Percentiles rank a stretch among this genome's conserved stretches.
Conservation (phyloP, 2,797 vertebrate genomes). For the Molossus molossus region DNA sequence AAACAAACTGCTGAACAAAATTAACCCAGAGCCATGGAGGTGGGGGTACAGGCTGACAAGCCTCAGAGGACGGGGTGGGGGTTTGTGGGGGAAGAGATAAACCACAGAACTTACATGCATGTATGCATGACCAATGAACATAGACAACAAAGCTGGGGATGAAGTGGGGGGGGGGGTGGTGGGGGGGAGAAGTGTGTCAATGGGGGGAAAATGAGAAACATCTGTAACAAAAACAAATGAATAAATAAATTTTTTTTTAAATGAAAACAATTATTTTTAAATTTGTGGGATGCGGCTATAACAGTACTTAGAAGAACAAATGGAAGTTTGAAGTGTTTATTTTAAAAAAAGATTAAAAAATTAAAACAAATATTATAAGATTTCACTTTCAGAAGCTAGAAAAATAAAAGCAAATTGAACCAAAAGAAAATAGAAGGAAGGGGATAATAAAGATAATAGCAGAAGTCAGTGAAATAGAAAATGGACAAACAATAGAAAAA, state of each 20-base stretch:
- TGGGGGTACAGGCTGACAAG: too few species aligned
- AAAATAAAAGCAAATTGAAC: background rate
- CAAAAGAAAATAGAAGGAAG: background rate
- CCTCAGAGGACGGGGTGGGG: too few species aligned
- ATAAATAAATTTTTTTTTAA: background rate
- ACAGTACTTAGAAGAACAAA: background rate
- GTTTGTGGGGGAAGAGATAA: too few species aligned
- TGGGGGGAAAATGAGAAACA: too few species aligned
- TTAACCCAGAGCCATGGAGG: too few species aligned
- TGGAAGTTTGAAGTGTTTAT: background rate
- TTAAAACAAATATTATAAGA: slow-evolving; percentile 18
- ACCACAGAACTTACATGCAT: too few species aligned
- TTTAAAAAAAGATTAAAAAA: slow-evolving; percentile 34
- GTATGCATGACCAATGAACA: too few species aligned
- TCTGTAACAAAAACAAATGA: too few species aligned
- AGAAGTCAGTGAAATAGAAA: slow-evolving; percentile 15
- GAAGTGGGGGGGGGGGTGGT: too few species aligned
- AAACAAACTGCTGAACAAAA: too few species aligned
- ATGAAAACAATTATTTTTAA: slow-evolving; percentile 21
- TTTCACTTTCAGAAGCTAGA: background rate
- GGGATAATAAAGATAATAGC: slow-evolving; percentile 39
- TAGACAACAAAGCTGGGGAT: too few species aligned
- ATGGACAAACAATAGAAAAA: slow-evolving; percentile 4
- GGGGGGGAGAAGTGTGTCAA: too few species aligned
- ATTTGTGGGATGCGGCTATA: background rate